Evolutionary conservation across 2,797 vertebrate genomes (phyloP), one percentile per base, ranked within the genome.

Genomic region (Poeciliopsis infans): DNA sequence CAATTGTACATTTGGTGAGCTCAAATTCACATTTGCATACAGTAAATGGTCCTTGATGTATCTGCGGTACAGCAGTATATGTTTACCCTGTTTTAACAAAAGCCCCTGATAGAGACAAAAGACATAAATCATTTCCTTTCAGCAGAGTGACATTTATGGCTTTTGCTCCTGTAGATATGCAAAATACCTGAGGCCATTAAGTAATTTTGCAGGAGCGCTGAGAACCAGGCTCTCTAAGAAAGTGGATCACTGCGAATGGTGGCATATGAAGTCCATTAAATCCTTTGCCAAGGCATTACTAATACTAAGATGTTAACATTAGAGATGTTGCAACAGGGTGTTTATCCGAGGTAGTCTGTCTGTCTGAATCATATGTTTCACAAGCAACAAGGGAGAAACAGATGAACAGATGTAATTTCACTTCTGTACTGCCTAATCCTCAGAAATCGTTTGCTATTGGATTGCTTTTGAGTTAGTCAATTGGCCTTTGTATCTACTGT

Each of bases 21-120:
- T 94, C 84, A 88, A 85, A 91, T 88, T 91, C 85, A 77, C 87
- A 95, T 94, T 95, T 93, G 92, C 94, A 95, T 94, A 92, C 82
- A 85, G 88, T 92, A 94, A 91, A 95, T 90, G 90, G 93, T 87
- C 81, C 92, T 93, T 79, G 85, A 91, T 91, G 77, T 75, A 91
- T 81, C 90, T 83, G 78, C 81, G 77, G 82, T 79, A 78, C 89
- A 85, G 76, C 83, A 84, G 75, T 59, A 49, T 66, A 82, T 81
- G 85, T 86, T 83, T 84, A 86, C 77, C 71, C 80, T 49, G 11
- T 80, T 79, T 71, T 55, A 74, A 81, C 82, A 79, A 43, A 7
- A 75, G 75, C 80, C 82, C 43, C 76, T 82, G 47, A 86, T 78
- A 61, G 72, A 84, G 79, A 87, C 80, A 85, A 90, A 90, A 87